Conservation (phyloP, 2,888 invertebrate genomes). For the Phyllotreta cruciferae region DNA sequence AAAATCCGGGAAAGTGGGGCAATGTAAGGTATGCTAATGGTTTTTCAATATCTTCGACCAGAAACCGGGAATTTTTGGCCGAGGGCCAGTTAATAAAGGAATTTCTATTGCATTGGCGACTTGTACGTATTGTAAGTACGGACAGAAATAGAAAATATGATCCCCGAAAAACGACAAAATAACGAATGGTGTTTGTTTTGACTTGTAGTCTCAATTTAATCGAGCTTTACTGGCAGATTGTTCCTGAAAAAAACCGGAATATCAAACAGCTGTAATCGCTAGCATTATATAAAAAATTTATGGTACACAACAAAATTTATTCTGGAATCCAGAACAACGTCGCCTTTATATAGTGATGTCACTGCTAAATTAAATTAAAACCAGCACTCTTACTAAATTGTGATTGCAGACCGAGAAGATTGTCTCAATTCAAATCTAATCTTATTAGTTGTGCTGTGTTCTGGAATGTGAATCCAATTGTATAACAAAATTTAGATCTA, state of each 20-base stretch:
- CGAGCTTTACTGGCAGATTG: neutral
- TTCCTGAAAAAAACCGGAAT: neutral
- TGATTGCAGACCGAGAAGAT: no score
- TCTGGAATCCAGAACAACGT: no score
- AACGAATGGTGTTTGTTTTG: constrained; percentile 9
- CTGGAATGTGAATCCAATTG: no score
- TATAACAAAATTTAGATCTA: no score
- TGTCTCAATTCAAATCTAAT: no score
- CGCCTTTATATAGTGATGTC: no score
- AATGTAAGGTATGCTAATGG: constrained; percentile 4
- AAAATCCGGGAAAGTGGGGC: neutral
- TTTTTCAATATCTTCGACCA: constrained; percentile 5
- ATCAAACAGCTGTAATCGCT: no score
- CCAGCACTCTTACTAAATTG: no score
- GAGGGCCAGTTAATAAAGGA: constrained; percentile 9
- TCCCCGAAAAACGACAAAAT: constrained; percentile 7
- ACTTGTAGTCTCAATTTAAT: neutral
- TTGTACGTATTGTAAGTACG: constrained; percentile 1
- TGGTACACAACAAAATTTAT: no score
- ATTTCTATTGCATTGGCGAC: constrained; percentile 2
- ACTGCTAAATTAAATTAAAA: no score
- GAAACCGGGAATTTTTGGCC: constrained; percentile 7
- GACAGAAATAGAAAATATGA: neutral
- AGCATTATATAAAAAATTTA: no score
- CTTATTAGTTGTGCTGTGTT: no score